phyloP scores from a whole-genome alignment of 2,888 invertebrate genomes.

The Caenorhabditis sinica region DNA sequence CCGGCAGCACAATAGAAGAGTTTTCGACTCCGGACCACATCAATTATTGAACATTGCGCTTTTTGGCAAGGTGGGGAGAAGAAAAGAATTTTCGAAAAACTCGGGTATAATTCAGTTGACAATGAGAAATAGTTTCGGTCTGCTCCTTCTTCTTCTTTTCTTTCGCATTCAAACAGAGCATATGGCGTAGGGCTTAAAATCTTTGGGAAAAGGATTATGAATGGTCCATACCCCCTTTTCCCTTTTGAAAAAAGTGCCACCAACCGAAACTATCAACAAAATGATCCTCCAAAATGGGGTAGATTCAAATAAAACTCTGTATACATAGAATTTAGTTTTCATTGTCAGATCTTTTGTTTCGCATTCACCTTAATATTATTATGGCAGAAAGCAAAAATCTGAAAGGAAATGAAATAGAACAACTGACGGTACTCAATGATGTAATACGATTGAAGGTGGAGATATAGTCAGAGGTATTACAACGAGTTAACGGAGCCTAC shows the following conservation, averaged over 20 bases:
- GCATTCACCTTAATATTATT: not conserved
- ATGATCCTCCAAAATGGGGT: conserved; percentile 8
- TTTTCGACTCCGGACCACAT: conserved; percentile 61
- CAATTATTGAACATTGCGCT: conserved; percentile 69
- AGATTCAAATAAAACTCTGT: not conserved
- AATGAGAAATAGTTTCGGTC: conserved; percentile 52
- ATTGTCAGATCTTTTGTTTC: no score
- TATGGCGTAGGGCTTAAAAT: conserved; percentile 59
- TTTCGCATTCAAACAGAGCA: conserved; percentile 13
- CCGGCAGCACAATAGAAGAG: conserved; percentile 57
- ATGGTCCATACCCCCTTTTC: conserved; percentile 16
- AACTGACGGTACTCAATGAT: conserved; percentile 27
- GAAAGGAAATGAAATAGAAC: not conserved
- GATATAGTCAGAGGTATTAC: conserved; percentile 58
- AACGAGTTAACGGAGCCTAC: conserved; percentile 25
- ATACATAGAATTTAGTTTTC: no score
- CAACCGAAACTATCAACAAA: conserved; percentile 25
- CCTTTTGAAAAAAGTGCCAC: not conserved
- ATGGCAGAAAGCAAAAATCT: not conserved
- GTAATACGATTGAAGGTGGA: conserved; percentile 37
- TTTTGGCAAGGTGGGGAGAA: conserved; percentile 57
- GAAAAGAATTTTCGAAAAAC: conserved; percentile 63
- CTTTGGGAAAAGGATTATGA: conserved; percentile 57
- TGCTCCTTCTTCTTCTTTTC: not conserved
- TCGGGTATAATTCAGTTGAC: conserved; percentile 62